These are phyloP conservation scores for Phaethornis superciliosus DNA, from an alignment of 2,113 vertebrate genomes.

Conservation along the genomic window DNA sequence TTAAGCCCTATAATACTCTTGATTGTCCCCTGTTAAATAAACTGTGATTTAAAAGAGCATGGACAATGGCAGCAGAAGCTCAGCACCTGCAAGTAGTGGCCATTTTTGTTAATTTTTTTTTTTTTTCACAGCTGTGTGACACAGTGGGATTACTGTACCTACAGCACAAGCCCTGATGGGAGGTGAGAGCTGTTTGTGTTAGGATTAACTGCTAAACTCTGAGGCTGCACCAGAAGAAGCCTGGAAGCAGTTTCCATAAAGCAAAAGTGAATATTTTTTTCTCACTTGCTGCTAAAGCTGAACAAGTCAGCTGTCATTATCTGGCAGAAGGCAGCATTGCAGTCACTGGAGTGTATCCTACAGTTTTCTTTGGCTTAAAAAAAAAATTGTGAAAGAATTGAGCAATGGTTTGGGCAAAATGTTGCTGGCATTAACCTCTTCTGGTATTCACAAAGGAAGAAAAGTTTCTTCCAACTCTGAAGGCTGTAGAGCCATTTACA, in stretches of 20 bases:
- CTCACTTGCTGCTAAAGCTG: slow-evolving; percentile 16
- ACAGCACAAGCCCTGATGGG: background rate
- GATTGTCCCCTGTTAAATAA: slow-evolving; percentile 76
- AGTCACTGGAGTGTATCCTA: slow-evolving; percentile 56
- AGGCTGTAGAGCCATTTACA: background rate
- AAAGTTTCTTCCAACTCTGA: background rate
- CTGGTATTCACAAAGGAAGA: background rate
- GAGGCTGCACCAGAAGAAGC: background rate
- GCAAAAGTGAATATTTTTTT: slow-evolving; percentile 19
- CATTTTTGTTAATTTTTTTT: too few species aligned
- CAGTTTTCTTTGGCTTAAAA: slow-evolving; percentile 58
- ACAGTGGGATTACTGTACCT: background rate
- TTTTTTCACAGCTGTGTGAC: slow-evolving; percentile 40
- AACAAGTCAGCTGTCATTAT: slow-evolving; percentile 9
- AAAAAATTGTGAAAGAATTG: slow-evolving; percentile 53
- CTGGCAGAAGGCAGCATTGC: slow-evolving; percentile 8
- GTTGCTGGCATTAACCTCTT: slow-evolving; percentile 52
- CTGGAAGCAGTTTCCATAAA: background rate
- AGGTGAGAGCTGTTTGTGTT: slow-evolving; percentile 20
- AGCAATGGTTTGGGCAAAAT: slow-evolving; percentile 4
- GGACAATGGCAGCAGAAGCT: slow-evolving; percentile 50
- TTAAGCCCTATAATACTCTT: slow-evolving; percentile 73
- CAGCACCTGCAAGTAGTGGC: background rate
- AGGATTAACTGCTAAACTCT: slow-evolving; percentile 7
- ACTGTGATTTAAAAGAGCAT: slow-evolving; percentile 68